Conservation (phyloP, 2,113 vertebrate species). For the Cryptotis parvus region DNA sequence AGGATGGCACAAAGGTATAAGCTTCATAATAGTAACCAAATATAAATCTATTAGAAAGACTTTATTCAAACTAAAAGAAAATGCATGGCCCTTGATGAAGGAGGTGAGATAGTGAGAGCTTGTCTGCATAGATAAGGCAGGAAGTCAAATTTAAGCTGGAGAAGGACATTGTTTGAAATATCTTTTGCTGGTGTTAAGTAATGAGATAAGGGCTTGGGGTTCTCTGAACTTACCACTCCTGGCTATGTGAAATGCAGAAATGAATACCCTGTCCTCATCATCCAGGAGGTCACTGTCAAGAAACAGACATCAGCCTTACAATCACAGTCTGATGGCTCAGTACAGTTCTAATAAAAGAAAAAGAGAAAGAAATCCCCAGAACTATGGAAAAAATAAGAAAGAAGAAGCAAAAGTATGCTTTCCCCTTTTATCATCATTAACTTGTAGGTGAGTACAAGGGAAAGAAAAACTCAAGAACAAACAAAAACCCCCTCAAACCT, state of each 20-base stretch:
- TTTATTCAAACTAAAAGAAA: slow-evolving; percentile 56
- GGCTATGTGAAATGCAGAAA: neutral
- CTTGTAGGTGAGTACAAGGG: slow-evolving; percentile 21
- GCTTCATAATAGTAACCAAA: slow-evolving; percentile 52
- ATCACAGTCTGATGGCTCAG: neutral
- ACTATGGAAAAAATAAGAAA: slow-evolving; percentile 30
- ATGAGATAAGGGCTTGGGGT: neutral
- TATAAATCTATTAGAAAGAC: slow-evolving; percentile 43
- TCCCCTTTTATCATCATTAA: neutral
- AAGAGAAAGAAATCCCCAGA: slow-evolving; percentile 32
- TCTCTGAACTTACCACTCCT: neutral
- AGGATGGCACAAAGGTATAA: slow-evolving; percentile 32
- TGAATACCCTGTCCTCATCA: neutral
- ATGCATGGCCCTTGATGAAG: slow-evolving; percentile 26
- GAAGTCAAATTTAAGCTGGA: slow-evolving; percentile 29
- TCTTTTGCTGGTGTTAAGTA: neutral
- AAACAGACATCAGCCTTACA: neutral
- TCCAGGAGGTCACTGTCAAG: neutral
- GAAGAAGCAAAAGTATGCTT: neutral
- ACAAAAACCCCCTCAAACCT: neutral
- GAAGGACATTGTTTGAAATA: slow-evolving; percentile 19
- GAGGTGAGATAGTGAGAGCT: slow-evolving; percentile 50
- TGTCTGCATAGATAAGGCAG: slow-evolving; percentile 36
- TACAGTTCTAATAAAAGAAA: neutral
- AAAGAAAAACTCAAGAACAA: slow-evolving; percentile 27